Base-by-base conservation (phyloP, 2,888 invertebrate species). In the Rhogogaster chlorosoma region DNA sequence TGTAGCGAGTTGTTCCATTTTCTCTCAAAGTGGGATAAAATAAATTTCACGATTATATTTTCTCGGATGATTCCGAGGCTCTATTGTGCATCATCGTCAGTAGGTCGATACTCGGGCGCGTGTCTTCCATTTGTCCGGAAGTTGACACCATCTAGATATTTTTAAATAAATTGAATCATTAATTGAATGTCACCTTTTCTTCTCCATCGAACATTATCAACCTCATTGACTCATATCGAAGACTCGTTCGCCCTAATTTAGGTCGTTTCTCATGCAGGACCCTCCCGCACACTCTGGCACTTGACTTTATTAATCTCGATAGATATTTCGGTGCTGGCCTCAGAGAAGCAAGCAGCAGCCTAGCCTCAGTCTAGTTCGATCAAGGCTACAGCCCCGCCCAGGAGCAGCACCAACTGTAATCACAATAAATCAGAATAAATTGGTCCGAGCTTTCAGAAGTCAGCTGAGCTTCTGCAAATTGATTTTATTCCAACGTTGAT, bases 361-460 rank as follows among this genome's bases (percentile, higher is more conserved):
- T 32, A 80, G 61, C 80, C 38, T 64, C 57, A 64, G 61, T 80
- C 57, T 80, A 80, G 80, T 45, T 38, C 9, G 32, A 29, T 70
- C 83, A 83, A 83, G 83, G 83, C 83, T 83, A 83, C 7, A 42
- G 42, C 36, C 53, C 49, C 45, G 29, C 64, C 70, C 83, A 42
- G 83, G 29, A 45, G 15, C 67, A 29, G 67, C 45, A 70, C 29
- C 83, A 70, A 83, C 83, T 70, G 67, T 83, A 83, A 83, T 83
- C 83, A 83, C 83, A 83, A 83, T 83, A 83, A 83, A 83, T 83
- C 83, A 83, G 15, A 32, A 61, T 29, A 45, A 83, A 83, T 83
- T 67, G 67, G 64, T 83, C n/a, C 22, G 61, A 83, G 83, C 70
- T 32, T 64, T 32, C 64, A 70, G 29, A 26, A 42, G 42, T 42